A percentile compares a stretch with the other conserved stretches of the same genome.
phyloP scores from a whole-genome alignment of 2,113 vertebrate genomes.

The Scomber scombrus region DNA sequence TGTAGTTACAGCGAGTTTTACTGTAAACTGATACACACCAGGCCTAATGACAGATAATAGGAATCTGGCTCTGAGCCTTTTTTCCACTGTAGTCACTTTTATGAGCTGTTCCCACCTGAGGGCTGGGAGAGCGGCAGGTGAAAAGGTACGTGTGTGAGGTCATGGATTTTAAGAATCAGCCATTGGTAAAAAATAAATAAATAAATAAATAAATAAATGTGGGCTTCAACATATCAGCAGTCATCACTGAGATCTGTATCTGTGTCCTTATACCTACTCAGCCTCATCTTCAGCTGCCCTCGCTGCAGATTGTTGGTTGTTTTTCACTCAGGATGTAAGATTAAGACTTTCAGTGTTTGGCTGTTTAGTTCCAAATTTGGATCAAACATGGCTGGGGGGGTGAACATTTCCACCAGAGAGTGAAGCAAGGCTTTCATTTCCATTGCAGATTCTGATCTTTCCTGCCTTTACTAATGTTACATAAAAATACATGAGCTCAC shows the following conservation, averaged over 20 bases:
- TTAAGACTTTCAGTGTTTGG: constrained; percentile 45
- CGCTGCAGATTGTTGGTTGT: constrained; percentile 28
- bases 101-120: constrained; percentile 27
- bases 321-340: constrained; percentile 50
- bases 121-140: constrained; percentile 12
- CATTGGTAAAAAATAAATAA: not conserved
- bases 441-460: constrained; percentile 71
- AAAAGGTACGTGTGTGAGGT: constrained; percentile 32
- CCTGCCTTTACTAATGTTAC: constrained; percentile 48
- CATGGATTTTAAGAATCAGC: not conserved
- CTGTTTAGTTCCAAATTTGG: constrained; percentile 68
- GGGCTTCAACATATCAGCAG: not conserved
- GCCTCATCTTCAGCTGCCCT: not conserved
- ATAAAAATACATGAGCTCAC: constrained; percentile 60
- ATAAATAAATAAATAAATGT: not conserved
- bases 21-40: constrained; percentile 56
- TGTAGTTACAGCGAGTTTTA: constrained; percentile 46
- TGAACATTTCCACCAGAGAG: constrained; percentile 47
- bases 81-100: constrained; percentile 21
- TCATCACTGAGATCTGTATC: constrained; percentile 16
- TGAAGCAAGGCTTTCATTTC: constrained; percentile 61
- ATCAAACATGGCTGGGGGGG: constrained; percentile 60
- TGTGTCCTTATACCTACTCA: not conserved
- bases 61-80: constrained; percentile 50
- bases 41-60: constrained; percentile 42